Conservation (phyloP, 1,140 invertebrate genomes). For the Apocrypta bakeri region DNA sequence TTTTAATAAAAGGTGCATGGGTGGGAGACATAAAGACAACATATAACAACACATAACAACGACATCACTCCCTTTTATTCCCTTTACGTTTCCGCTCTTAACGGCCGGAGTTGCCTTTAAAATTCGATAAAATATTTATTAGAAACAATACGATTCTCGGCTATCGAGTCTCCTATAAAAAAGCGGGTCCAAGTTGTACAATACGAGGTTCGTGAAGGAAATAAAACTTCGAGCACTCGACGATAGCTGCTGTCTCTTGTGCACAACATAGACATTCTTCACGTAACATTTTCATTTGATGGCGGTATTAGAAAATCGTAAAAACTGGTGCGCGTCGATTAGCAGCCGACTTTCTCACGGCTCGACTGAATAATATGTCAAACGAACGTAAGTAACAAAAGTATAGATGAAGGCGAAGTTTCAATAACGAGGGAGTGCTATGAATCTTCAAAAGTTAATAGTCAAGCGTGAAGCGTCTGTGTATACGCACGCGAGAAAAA, state of each 20-base stretch:
- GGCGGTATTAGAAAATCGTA: conserved; percentile 37
- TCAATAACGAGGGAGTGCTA: background rate
- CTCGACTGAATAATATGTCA: background rate
- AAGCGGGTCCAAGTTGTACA: background rate
- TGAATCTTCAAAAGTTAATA: conserved; percentile 36
- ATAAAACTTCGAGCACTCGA: conserved; percentile 25
- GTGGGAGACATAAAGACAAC: background rate
- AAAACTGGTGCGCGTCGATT: conserved; percentile 22
- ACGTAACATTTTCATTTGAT: conserved; percentile 45
- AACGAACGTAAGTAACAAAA: conserved; percentile 21
- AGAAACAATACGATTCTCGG: conserved; percentile 33
- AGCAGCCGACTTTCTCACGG: conserved; percentile 40
- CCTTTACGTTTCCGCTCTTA: background rate
- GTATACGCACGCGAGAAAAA: background rate
- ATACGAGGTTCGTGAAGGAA: conserved; percentile 6
- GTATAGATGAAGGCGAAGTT: background rate
- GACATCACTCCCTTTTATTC: conserved; percentile 16
- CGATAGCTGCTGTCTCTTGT: background rate
- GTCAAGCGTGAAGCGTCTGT: background rate
- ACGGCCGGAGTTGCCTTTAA: conserved; percentile 6
- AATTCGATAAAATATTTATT: conserved; percentile 50
- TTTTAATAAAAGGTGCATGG: background rate
- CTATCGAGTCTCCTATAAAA: conserved; percentile 3
- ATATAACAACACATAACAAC: background rate
- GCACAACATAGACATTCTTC: too few species aligned